phyloP scores from a whole-genome alignment of 2,797 vertebrate genomes.

The Danio aesculapii region DNA sequence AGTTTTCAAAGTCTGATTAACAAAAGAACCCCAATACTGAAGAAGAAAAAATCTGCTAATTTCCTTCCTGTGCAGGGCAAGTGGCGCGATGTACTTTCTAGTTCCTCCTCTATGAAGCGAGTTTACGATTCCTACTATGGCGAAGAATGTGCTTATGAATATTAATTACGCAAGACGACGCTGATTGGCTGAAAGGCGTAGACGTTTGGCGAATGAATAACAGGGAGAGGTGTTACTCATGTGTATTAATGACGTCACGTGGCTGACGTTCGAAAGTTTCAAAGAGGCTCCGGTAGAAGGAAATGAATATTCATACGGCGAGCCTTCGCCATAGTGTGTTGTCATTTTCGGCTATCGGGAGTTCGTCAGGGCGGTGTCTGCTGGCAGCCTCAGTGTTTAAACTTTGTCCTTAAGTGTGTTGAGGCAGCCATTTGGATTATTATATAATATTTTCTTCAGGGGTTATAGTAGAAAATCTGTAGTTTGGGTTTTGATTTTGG shows the following conservation, averaged over 20 bases:
- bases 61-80: conserved; percentile 60
- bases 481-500: neutral
- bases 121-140: conserved; percentile 6
- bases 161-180: neutral
- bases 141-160: neutral
- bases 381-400: conserved; percentile 8
- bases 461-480: neutral
- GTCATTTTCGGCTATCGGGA: neutral
- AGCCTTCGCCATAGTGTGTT: conserved; percentile 17
- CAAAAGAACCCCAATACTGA: conserved; percentile 5
- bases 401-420: conserved; percentile 1
- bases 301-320: conserved; percentile 14
- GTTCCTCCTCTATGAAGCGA: conserved; percentile 28
- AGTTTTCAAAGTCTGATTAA: neutral
- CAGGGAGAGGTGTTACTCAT: neutral
- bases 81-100: conserved; percentile 25
- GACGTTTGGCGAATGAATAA: neutral
- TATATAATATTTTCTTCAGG: neutral
- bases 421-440: neutral
- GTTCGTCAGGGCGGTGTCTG: conserved; percentile 61
- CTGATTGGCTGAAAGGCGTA: conserved; percentile 19
- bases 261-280: rapidly evolving
- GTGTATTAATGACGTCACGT: neutral
- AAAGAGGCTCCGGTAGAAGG: neutral
- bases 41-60: conserved; percentile 14